Base-by-base conservation (phyloP, 2,888 invertebrate species). In the Scaptomyza cyrtandrae region DNA sequence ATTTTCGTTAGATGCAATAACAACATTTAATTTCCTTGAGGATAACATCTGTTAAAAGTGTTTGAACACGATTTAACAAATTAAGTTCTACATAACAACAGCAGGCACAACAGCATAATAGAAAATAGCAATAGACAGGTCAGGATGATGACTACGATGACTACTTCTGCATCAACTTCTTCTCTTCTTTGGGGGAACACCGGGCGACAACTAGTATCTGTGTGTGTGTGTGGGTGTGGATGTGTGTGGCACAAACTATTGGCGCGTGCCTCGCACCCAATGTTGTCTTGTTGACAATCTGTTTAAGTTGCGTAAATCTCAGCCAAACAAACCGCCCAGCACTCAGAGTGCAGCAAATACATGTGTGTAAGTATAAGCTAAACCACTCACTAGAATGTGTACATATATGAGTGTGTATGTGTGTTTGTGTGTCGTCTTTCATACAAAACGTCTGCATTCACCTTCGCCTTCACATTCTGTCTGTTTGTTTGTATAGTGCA, bases 271-370 rank as follows among this genome's bases (percentile, higher is more conserved):
- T 49, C 61, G 57, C 58, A 53, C 48, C 44, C 58, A n/a, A 49
- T 64, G 56, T 53, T 43, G 53, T 62, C 61, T 71, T 80, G 75
- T 78, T 78, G 80, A 74, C 77, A 85, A 77, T 79, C 75, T 74
- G 75, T 74, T 79, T 63, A 73, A 79, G 78, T 78, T 83, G 82
- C 80, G 83, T 85, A 78, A 85, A 85, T 85, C 80, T 80, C 70
- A 72, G 60, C 54, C 62, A 76, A 75, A 72, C 75, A 71, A 69
- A 69, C 57, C 37, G 46, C 14, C 14, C 58, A 27, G 37, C 41
- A 50, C 46, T 46, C 52, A 41, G 24, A 57, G 56, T 71, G 54
- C 57, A 54, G 44, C 56, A 65, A 56, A 53, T 66, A 65, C 60
- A 65, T 10, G 29, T 9, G 7, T 7, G 49, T 66, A 65, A 39